These are phyloP conservation scores for Condylostylus longicornis DNA, from an alignment of 1,140 invertebrate genomes.

Conservation along the genomic window DNA sequence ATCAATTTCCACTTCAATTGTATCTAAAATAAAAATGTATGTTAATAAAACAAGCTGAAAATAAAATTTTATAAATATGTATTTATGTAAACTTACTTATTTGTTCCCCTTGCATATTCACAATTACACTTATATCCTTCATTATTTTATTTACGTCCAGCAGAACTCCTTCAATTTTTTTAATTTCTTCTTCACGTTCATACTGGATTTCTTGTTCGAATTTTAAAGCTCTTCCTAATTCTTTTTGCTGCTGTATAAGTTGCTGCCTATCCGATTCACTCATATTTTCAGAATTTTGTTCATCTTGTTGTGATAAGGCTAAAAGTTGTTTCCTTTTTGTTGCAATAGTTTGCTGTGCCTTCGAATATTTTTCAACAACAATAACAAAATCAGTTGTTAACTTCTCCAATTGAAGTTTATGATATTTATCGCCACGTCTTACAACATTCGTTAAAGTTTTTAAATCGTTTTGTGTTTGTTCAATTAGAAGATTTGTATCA, in stretches of 20 bases:
- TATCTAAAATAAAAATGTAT: conserved; percentile 45
- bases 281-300: conserved; percentile 30
- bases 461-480: conserved; percentile 55
- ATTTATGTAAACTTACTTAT: conserved; percentile 52
- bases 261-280: conserved; percentile 32
- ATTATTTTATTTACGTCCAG: conserved; percentile 86
- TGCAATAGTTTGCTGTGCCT: conserved; percentile 61
- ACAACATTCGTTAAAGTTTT: conserved; percentile 50
- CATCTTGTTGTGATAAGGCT: conserved; percentile 31
- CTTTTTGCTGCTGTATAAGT: conserved; percentile 39
- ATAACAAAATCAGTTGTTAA: conserved; percentile 66
- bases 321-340: conserved; percentile 59
- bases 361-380: conserved; percentile 58
- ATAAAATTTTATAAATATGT: conserved; percentile 5
- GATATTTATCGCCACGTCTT: conserved; percentile 53
- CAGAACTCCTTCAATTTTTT: conserved; percentile 68
- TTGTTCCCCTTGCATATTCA: conserved; percentile 64
- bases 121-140: conserved; percentile 65
- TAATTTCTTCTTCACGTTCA: conserved; percentile 56
- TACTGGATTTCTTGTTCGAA: conserved; percentile 61
- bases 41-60: conserved; percentile 5
- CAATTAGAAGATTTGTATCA: conserved; percentile 58
- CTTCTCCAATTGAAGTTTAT: conserved; percentile 67
- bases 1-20: conserved; percentile 78
- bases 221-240: conserved; percentile 43